Evolutionary conservation across 2,797 vertebrate species (phyloP).

Genomic region (Halcyon leucocephala): DNA sequence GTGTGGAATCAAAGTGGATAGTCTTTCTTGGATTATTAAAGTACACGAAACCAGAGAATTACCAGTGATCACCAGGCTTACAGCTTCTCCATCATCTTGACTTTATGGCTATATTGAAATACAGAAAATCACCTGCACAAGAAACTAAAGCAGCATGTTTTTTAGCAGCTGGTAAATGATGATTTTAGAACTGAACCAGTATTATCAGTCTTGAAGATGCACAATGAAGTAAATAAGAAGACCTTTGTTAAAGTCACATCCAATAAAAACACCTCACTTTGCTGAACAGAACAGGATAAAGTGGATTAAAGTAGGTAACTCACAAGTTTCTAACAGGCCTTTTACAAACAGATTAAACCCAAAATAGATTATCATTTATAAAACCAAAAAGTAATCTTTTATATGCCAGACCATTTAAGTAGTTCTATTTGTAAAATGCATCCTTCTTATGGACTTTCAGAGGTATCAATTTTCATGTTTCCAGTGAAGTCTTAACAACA

Average conservation of each 20-base stretch:
- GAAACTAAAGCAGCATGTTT: not conserved
- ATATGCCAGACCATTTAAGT: not conserved
- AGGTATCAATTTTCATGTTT: not conserved
- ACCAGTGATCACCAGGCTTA: not conserved
- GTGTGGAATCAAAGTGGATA: not conserved
- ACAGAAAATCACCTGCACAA: not conserved
- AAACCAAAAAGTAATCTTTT: not conserved
- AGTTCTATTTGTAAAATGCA: not conserved
- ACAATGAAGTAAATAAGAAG: not conserved
- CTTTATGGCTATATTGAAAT: not conserved
- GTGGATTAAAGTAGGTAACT: not conserved
- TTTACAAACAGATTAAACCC: not conserved
- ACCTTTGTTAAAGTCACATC: not conserved
- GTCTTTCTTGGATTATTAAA: conserved; percentile 22
- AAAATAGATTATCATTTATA: not conserved
- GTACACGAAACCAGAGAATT: conserved; percentile 25
- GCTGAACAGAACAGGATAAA: not conserved
- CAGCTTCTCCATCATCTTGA: not conserved
- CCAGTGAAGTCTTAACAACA: not conserved
- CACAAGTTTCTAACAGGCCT: not conserved
- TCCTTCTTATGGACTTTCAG: not conserved
- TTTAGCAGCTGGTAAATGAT: not conserved
- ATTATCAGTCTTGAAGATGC: not conserved
- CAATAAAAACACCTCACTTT: not conserved
- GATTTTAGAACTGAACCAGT: conserved; percentile 4